A percentile compares a stretch with the other conserved stretches of the same genome.
Evolutionary conservation across 1,140 invertebrate genomes (phyloP).

Genomic region (Ladona fulva): DNA sequence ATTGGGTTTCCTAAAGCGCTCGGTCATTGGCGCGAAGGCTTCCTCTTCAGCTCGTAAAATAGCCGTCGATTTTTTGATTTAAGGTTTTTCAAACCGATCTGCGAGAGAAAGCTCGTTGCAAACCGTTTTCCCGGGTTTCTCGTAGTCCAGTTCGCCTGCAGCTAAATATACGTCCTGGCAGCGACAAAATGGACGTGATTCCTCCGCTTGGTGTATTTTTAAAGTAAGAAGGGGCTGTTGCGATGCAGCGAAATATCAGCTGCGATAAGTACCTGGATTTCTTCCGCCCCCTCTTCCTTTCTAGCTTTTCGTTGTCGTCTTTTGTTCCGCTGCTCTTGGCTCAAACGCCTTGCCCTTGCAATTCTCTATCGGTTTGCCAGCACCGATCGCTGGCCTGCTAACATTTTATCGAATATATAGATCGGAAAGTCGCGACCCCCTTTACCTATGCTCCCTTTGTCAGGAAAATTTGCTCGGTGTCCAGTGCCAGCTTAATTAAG

Average conservation of each 20-base stretch:
- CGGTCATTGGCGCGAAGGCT: too few relatives aligned
- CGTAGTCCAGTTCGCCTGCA: background rate
- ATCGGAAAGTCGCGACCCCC: too few relatives aligned
- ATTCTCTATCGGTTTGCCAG: background rate
- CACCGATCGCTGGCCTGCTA: too few relatives aligned
- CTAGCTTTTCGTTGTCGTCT: background rate
- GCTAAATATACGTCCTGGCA: constrained; percentile 4
- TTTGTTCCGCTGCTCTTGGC: background rate
- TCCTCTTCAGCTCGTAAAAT: too few relatives aligned
- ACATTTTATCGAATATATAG: too few relatives aligned
- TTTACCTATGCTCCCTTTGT: too few relatives aligned
- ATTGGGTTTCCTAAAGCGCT: too few relatives aligned
- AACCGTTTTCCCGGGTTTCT: background rate
- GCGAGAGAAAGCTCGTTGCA: background rate
- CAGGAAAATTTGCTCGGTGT: too few relatives aligned
- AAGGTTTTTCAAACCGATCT: too few relatives aligned
- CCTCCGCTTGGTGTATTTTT: constrained; percentile 3
- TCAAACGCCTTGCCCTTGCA: background rate
- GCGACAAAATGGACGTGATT: background rate
- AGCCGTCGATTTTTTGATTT: too few relatives aligned
- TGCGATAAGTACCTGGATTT: constrained; percentile 1
- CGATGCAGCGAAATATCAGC: background rate
- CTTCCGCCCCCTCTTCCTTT: background rate
- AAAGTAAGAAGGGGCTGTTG: constrained; percentile 8
- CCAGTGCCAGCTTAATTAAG: too few relatives aligned